Evolutionary conservation across 2,113 vertebrate genomes (phyloP).

Genomic region (Chaenogobius annularis): DNA sequence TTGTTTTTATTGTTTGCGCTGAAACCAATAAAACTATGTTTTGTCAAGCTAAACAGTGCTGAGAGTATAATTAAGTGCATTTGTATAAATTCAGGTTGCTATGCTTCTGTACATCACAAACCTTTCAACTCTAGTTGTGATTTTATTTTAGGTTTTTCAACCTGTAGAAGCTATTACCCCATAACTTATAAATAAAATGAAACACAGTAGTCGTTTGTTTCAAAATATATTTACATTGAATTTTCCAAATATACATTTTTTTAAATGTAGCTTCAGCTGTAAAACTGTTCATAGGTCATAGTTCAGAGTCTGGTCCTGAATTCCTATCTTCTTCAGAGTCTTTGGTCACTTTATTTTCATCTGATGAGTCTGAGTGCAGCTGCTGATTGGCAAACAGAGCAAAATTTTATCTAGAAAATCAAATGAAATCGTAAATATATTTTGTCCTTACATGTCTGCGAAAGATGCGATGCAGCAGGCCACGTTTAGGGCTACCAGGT

Average conservation of each 20-base stretch:
- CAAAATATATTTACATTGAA: constrained; percentile 4
- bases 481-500: constrained; percentile 36
- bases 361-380: background rate
- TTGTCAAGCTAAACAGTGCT: background rate
- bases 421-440: background rate
- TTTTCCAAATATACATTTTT: background rate
- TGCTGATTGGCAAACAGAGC: background rate
- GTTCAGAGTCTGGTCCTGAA: background rate
- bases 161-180: too few relatives aligned
- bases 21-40: background rate
- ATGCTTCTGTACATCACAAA: too few relatives aligned
- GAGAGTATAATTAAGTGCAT: too few relatives aligned
- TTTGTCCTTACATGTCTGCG: constrained; percentile 66
- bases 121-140: too few relatives aligned
- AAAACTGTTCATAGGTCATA: background rate
- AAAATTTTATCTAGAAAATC: background rate
- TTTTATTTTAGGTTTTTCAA: too few relatives aligned
- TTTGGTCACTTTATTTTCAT: background rate
- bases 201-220: background rate
- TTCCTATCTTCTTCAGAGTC: constrained; percentile 5
- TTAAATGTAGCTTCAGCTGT: background rate
- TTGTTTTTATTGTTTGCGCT: constrained; percentile 7
- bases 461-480: constrained; percentile 77
- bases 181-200: background rate
- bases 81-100: too few relatives aligned